Evolutionary conservation across 2,888 invertebrate genomes (phyloP).

Genomic region (Phrixothrix hirtus): DNA sequence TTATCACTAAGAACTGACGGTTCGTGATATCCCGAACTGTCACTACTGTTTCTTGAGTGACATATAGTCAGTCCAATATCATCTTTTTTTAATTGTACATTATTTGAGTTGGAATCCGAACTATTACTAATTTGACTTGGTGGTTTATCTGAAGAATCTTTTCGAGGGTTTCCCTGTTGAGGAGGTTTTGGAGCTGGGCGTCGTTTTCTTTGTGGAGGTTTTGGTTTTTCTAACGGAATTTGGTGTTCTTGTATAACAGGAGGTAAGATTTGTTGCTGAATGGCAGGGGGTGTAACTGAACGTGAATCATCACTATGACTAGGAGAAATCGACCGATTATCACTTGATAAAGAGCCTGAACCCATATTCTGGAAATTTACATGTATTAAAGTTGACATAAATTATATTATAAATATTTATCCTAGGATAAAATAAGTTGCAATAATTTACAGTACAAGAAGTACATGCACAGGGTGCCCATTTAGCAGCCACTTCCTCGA

Average conservation of each 20-base stretch:
- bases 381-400: conserved; percentile 2
- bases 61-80: conserved; percentile 58
- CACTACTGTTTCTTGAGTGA: conserved; percentile 73
- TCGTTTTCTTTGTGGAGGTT: conserved; percentile 60
- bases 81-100: conserved; percentile 35
- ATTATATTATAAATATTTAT: no score
- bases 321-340: conserved; percentile 60
- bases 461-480: no score
- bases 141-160: conserved; percentile 36
- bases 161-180: conserved; percentile 31
- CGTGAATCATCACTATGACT: conserved; percentile 64
- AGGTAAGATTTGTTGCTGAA: conserved; percentile 43
- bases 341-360: conserved; percentile 54
- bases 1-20: conserved; percentile 68
- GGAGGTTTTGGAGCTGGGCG: conserved; percentile 65
- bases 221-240: conserved; percentile 53
- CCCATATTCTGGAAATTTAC: conserved; percentile 48
- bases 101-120: conserved; percentile 32
- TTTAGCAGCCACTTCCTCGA: no score
- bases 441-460: no score
- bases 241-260: conserved; percentile 44
- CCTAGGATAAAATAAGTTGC: no score
- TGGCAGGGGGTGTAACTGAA: conserved; percentile 53
- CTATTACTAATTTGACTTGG: conserved; percentile 35
- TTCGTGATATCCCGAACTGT: conserved; percentile 74